These are phyloP conservation scores for Trogon surrucura DNA, from an alignment of 2,113 vertebrate species.

Conservation along the genomic window DNA sequence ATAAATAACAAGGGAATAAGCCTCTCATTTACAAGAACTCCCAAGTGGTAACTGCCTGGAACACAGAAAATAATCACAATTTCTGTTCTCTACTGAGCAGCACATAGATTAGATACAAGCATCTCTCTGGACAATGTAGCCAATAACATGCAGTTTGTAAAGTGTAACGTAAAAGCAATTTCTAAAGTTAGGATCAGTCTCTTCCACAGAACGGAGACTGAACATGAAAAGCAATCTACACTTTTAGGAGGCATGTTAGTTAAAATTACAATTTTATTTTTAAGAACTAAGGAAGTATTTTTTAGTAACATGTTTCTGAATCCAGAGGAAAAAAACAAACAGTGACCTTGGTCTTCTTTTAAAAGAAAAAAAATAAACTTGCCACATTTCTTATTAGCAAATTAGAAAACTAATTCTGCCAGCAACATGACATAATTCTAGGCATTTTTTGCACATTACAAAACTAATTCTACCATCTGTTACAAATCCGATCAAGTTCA, in stretches of 20 bases:
- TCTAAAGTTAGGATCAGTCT: not conserved
- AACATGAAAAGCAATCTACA: not conserved
- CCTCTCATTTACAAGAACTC: conserved; percentile 5
- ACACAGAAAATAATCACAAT: conserved; percentile 18
- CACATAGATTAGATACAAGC: not conserved
- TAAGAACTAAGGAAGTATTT: not conserved
- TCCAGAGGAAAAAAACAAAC: not conserved
- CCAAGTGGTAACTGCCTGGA: not conserved
- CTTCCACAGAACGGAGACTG: not conserved
- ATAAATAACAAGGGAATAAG: conserved; percentile 31
- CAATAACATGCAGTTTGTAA: not conserved
- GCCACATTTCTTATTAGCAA: not conserved
- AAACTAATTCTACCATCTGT: not conserved
- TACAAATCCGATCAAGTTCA: not conserved
- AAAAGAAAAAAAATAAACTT: not conserved
- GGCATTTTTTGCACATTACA: not conserved
- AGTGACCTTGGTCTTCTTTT: not conserved
- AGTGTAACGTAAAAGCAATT: not conserved
- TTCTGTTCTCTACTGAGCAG: not conserved
- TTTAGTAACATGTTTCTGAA: not conserved
- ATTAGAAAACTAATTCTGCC: not conserved
- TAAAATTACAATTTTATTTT: not conserved
- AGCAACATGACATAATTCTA: not conserved
- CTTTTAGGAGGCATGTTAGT: not conserved
- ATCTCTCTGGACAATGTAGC: not conserved